A percentile compares a stretch with the other conserved stretches of the same genome.
Conservation (phyloP, 2,888 invertebrate genomes). For the Megaustenia siamemsis region DNA sequence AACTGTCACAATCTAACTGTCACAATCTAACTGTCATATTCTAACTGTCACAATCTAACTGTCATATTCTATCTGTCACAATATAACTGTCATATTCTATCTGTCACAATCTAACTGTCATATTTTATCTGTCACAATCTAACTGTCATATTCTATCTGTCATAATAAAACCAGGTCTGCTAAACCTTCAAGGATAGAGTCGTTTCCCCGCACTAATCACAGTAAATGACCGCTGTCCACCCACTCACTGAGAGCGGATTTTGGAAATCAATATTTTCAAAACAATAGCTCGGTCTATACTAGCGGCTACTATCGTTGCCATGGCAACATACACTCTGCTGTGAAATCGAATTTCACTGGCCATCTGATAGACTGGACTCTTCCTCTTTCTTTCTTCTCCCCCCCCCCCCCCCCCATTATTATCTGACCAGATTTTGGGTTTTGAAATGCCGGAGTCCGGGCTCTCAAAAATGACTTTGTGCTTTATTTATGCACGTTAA, state of each 20-base stretch:
- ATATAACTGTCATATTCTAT: too few species aligned
- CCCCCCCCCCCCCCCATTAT: neutral
- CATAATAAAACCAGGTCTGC: too few species aligned
- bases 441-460: neutral
- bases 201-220: neutral
- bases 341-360: constrained; percentile 23
- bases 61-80: too few species aligned
- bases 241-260: neutral
- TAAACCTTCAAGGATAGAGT: too few species aligned
- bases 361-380: neutral
- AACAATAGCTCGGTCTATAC: constrained; percentile 10
- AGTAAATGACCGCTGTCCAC: constrained; percentile 10
- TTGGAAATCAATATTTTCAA: constrained; percentile 38
- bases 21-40: too few species aligned
- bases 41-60: too few species aligned
- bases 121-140: too few species aligned
- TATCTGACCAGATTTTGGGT: neutral
- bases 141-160: too few species aligned
- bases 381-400: too few species aligned
- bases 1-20: too few species aligned
- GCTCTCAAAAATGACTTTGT: neutral
- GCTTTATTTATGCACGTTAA: too few species aligned
- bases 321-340: constrained; percentile 28
- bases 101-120: too few species aligned
- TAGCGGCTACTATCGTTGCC: constrained; percentile 26